Percentiles rank a stretch among this genome's conserved stretches.
Conservation (phyloP, 1,140 invertebrate genomes). For the Cyrtorhinus lividipennis region DNA sequence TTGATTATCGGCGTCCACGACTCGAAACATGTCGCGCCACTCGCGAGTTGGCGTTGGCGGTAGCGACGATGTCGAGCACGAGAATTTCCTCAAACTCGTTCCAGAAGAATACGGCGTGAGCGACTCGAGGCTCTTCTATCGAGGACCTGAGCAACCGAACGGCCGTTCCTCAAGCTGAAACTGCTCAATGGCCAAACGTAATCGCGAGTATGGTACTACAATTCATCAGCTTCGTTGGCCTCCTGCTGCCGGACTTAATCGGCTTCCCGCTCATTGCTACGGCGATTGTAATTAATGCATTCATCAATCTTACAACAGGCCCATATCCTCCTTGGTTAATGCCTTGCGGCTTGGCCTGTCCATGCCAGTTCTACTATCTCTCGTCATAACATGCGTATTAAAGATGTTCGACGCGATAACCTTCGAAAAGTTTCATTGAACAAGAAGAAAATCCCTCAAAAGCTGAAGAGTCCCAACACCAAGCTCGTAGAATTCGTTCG, state of each 20-base stretch:
- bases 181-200: constrained; percentile 13
- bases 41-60: too few species aligned
- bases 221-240: constrained; percentile 16
- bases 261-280: constrained; percentile 17
- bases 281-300: constrained; percentile 12
- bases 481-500: too few species aligned
- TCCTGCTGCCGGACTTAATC: constrained; percentile 18
- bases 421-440: too few species aligned
- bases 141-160: too few species aligned
- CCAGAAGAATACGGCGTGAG: too few species aligned
- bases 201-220: constrained; percentile 16
- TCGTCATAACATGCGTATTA: constrained; percentile 14
- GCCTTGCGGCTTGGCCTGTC: constrained; percentile 18
- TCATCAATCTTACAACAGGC: constrained; percentile 12
- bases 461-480: too few species aligned
- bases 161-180: not conserved
- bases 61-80: too few species aligned
- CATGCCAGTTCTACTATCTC: constrained; percentile 7
- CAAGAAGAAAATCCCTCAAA: too few species aligned
- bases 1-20: too few species aligned
- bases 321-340: constrained; percentile 20
- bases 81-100: too few species aligned
- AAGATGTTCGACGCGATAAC: constrained; percentile 7
- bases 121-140: too few species aligned
- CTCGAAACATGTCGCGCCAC: too few species aligned